Evolutionary conservation across 2,888 invertebrate species (phyloP).

Genomic region (Aphodius sticticus): DNA sequence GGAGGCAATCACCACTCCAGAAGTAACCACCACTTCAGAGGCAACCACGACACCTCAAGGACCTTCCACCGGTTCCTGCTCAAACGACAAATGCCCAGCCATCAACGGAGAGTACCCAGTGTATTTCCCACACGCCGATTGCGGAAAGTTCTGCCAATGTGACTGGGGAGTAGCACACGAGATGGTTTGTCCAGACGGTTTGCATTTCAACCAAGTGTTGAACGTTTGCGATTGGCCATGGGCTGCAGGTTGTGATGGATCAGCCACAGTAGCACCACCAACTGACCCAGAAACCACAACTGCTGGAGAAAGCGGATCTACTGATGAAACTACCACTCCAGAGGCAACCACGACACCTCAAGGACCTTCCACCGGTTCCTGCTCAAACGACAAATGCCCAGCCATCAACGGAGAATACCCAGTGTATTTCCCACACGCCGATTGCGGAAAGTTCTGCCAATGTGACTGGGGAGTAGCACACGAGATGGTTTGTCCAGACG

Average conservation of each 20-base stretch:
- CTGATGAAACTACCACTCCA: background rate
- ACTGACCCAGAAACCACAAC: background rate
- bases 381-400: constrained; percentile 13
- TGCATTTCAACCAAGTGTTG: constrained; percentile 10
- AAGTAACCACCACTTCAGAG: background rate
- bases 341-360: background rate
- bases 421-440: constrained; percentile 13
- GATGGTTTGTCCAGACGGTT: background rate
- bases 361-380: background rate
- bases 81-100: too few species aligned
- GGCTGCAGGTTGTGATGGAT: constrained; percentile 9
- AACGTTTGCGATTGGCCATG: constrained; percentile 21
- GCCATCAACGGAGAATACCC: background rate
- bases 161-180: constrained; percentile 19
- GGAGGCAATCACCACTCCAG: background rate
- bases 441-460: constrained; percentile 22
- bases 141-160: constrained; percentile 20
- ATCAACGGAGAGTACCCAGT: too few species aligned
- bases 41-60: background rate
- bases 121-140: background rate
- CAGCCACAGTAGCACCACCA: background rate
- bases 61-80: background rate
- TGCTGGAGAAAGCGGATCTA: background rate
- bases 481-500: constrained; percentile 10
- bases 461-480: constrained; percentile 19